Percentiles rank a stretch among this genome's conserved stretches.
These are phyloP conservation scores for Percina caprodes DNA, from an alignment of 2,113 vertebrate genomes.

Conservation along the genomic window DNA sequence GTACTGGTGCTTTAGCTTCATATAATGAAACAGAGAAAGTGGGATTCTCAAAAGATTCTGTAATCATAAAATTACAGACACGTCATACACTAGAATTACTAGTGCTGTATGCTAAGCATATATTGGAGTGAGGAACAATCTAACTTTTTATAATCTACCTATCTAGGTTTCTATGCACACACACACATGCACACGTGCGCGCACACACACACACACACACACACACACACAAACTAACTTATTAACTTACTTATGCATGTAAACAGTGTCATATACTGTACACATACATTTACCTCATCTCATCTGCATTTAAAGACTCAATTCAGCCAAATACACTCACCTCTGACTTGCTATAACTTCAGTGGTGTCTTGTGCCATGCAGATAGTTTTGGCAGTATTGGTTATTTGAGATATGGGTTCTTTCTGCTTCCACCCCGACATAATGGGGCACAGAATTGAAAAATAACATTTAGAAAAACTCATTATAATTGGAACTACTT, in stretches of 20 bases:
- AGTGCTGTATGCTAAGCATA: background rate
- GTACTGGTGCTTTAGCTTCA: too few species aligned
- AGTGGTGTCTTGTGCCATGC: background rate
- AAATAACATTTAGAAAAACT: conserved; percentile 2
- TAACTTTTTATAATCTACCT: background rate
- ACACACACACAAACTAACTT: too few species aligned
- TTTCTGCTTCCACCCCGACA: background rate
- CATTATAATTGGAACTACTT: background rate
- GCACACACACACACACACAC: too few species aligned
- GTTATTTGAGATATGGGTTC: background rate
- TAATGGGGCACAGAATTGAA: background rate
- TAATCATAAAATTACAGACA: background rate
- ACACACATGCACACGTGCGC: too few species aligned
- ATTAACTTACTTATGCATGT: background rate
- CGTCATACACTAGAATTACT: background rate
- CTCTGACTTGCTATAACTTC: background rate
- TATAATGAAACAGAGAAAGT: background rate
- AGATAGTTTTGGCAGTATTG: background rate
- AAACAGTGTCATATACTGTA: background rate
- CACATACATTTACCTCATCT: background rate
- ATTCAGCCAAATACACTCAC: background rate
- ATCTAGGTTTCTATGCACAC: background rate
- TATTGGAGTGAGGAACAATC: background rate
- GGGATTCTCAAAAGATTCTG: background rate
- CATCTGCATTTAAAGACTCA: background rate